Evolutionary conservation across 2,888 invertebrate genomes (phyloP), one percentile per base, ranked within the genome.

Genomic region (Lordiphosa andalusiaca): DNA sequence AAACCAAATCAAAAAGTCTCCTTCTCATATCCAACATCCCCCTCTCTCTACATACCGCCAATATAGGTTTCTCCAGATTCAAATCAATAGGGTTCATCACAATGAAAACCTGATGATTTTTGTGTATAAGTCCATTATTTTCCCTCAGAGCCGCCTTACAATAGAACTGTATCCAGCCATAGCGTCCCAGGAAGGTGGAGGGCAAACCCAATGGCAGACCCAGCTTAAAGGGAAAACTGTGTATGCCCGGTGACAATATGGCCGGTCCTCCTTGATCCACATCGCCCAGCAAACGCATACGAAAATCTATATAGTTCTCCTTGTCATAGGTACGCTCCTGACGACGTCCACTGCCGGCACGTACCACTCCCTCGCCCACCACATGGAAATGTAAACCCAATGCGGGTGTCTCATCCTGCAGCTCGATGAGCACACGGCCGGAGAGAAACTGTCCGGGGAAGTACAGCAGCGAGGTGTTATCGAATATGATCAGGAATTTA

Each of bases 81-180:
- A 97, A 91, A 89, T 97, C 97, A 72, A 97, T 96, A 4, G 97
- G 97, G 89, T 96, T 97, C 97, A 97, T 97, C 3, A 97, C 96
- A 83, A 97, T 96, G 89, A 97, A 97, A n/a, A 97, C 97, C 90
- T 97, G 97, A 89, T 97, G 97, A 88, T 97, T 97, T 89, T 97
- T 97, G 87, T 97, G 97, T 4, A 96, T 96, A 36, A 97, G 90
- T 0, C 97, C 97, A 38, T 88, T 89, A 6, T 96, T 95, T 84
- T 97, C 97, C 46, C 96, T 91, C 13, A 97, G 90, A 0, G 96
- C 96, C 16, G 96, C 95, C 89, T 96, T 96, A 86, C 97, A 97
- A 88, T 93, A 97, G 90, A 97, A 97, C 89, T 97, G 97, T 44
- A 97, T 96, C 97, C 97, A 97, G 47, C 97, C 97, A 84, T 96